Percentiles rank a stretch among this genome's conserved stretches.
phyloP scores from a whole-genome alignment of 2,113 vertebrate genomes.

The Podiceps cristatus region DNA sequence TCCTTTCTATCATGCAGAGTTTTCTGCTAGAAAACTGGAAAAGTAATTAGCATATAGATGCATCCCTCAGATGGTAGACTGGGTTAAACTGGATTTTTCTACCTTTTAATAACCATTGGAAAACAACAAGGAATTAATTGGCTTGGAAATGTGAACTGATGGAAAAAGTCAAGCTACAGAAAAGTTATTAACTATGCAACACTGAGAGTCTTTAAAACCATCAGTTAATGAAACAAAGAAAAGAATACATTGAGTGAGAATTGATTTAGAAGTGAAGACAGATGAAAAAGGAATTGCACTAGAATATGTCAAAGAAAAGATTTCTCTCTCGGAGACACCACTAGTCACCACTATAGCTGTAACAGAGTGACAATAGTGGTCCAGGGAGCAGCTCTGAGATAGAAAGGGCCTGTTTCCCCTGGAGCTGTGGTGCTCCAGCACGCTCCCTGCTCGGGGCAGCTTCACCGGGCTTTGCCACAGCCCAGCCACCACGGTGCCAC shows the following conservation, averaged over 20 bases:
- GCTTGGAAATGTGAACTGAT: conserved; percentile 64
- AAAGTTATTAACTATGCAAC: conserved; percentile 69
- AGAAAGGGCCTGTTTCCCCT: background rate
- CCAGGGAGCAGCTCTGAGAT: background rate
- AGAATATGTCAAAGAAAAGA: conserved; percentile 17
- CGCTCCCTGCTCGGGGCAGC: background rate
- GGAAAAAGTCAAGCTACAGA: conserved; percentile 65
- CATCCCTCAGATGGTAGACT: conserved; percentile 59
- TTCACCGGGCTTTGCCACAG: background rate
- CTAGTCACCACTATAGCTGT: background rate
- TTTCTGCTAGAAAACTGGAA: conserved; percentile 69
- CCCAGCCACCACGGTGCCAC: background rate
- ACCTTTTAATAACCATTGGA: conserved; percentile 65
- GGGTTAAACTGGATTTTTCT: conserved; percentile 71
- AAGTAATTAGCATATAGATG: conserved; percentile 72
- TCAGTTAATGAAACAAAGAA: conserved; percentile 64
- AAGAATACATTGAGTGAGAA: conserved; percentile 52
- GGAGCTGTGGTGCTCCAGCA: background rate
- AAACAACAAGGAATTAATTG: conserved; percentile 72
- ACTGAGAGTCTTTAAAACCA: conserved; percentile 54
- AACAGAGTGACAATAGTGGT: background rate
- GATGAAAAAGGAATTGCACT: conserved; percentile 36
- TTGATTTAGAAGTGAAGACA: conserved; percentile 57
- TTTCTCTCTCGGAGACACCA: background rate
- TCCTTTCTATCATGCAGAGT: conserved; percentile 54